Evolutionary conservation across 2,113 vertebrate species (phyloP).

Genomic region (Mobula birostris): DNA sequence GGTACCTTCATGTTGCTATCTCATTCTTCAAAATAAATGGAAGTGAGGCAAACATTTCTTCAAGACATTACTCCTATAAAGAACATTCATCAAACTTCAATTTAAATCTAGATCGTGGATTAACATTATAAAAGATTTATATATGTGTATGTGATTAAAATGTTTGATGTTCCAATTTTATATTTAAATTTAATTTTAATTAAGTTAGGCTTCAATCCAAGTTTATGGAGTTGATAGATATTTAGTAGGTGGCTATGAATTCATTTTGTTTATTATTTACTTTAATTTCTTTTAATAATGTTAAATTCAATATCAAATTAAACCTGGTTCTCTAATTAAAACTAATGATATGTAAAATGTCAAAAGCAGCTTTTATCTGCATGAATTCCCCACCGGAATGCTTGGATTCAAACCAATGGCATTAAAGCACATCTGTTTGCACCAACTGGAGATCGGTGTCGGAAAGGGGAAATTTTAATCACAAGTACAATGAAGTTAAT

Average conservation of each 20-base stretch:
- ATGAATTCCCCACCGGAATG: not conserved
- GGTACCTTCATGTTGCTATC: not conserved
- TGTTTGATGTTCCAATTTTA: not conserved
- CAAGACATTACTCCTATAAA: not conserved
- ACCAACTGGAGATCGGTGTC: not conserved
- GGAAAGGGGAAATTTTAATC: not conserved
- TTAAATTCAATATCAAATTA: not conserved
- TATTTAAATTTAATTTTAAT: conserved; percentile 30
- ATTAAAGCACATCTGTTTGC: not conserved
- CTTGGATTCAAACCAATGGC: not conserved
- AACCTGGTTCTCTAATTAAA: conserved; percentile 2
- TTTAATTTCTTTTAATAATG: conserved; percentile 12
- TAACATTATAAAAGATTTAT: conserved; percentile 18
- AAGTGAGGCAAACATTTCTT: not conserved
- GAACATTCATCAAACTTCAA: not conserved
- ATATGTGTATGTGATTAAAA: conserved; percentile 7
- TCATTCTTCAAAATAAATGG: not conserved
- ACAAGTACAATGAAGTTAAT: not conserved
- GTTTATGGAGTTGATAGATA: not conserved
- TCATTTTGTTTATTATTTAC: conserved; percentile 12
- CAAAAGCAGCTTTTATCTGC: not conserved
- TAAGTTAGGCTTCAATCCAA: conserved; percentile 1
- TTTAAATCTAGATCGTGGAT: not conserved
- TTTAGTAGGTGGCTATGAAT: conserved; percentile 10
- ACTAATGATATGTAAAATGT: conserved; percentile 11